These are phyloP conservation scores for Cynopterus brachyotis DNA, from an alignment of 2,113 vertebrate genomes.

Conservation along the genomic window DNA sequence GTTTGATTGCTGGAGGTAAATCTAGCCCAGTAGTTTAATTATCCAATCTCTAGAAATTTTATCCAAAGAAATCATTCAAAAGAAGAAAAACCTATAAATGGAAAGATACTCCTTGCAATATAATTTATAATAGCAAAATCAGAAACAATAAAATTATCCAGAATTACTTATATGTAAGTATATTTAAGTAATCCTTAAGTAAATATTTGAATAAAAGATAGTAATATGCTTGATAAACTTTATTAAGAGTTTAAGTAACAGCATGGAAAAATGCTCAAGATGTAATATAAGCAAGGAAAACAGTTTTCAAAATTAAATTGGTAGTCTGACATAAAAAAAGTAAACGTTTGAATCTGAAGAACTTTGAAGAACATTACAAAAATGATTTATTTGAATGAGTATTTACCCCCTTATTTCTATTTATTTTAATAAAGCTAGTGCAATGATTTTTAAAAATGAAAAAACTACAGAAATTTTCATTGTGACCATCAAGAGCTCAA, in stretches of 20 bases:
- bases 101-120: background rate
- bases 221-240: background rate
- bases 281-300: background rate
- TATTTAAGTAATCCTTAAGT: background rate
- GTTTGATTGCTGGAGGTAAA: background rate
- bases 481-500: background rate
- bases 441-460: background rate
- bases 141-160: background rate
- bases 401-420: background rate
- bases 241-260: background rate
- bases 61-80: background rate
- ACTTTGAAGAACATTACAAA: background rate
- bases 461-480: background rate
- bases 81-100: background rate
- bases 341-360: background rate
- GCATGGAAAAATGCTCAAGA: background rate
- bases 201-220: background rate
- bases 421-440: background rate
- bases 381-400: background rate
- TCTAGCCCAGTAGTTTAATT: background rate
- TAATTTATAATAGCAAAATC: slow-evolving; percentile 8
- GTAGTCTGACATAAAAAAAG: background rate
- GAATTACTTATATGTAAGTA: background rate
- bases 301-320: background rate
- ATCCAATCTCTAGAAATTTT: background rate